A percentile compares a stretch with the other conserved stretches of the same genome.
Evolutionary conservation across 2,888 invertebrate genomes (phyloP).

Genomic region (Philonicus albiceps): DNA sequence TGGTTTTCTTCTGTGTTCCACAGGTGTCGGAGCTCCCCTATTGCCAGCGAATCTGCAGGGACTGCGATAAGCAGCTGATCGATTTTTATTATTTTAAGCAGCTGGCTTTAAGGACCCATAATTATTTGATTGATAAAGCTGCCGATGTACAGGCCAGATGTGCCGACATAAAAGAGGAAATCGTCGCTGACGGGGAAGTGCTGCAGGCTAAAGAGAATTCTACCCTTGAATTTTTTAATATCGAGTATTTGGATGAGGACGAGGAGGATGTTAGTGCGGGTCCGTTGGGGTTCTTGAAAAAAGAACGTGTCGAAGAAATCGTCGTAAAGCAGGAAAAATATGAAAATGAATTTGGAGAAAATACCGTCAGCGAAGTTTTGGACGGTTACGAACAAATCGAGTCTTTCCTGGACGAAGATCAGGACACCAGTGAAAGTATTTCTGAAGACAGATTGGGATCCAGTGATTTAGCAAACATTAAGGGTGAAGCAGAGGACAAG

Average conservation of each 20-base stretch:
- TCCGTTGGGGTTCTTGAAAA: not conserved
- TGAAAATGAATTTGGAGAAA: not conserved
- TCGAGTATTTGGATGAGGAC: constrained; percentile 18
- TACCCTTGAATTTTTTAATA: not conserved
- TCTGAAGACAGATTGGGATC: not conserved
- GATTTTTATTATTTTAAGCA: constrained; percentile 25
- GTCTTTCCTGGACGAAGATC: not conserved
- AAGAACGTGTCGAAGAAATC: not conserved
- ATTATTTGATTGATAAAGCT: constrained; percentile 4
- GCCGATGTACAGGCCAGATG: not conserved
- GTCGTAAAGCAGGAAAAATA: not conserved
- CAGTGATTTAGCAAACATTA: not conserved
- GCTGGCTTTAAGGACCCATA: not conserved
- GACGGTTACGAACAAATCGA: not conserved
- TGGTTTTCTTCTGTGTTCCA: not conserved
- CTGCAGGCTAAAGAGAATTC: not conserved
- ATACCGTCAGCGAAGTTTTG: not conserved
- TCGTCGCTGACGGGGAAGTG: not conserved
- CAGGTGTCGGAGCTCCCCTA: not conserved
- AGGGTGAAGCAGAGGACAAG: not conserved
- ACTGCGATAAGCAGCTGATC: not conserved
- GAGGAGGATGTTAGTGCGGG: not conserved
- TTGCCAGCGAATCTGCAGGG: not conserved
- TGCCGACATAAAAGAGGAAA: not conserved
- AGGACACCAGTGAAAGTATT: not conserved